A percentile compares a stretch with the other conserved stretches of the same genome.
Evolutionary conservation across 2,113 vertebrate species (phyloP).

Genomic region (Cheilinus undulatus): DNA sequence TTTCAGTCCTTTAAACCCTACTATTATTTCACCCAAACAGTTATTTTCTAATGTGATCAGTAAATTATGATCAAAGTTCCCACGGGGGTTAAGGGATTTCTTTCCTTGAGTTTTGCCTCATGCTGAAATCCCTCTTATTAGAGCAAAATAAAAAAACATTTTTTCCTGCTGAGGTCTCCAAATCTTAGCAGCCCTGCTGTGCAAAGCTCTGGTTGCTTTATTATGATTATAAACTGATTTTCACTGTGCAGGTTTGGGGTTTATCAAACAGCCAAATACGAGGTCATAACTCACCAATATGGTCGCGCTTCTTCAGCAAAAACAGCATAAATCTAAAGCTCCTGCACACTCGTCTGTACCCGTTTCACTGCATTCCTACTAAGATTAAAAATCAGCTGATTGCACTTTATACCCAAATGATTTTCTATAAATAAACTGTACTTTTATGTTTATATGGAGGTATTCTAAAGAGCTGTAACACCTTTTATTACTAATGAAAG

Average conservation of each 20-base stretch:
- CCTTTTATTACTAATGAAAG: constrained; percentile 17
- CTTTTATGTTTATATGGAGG: constrained; percentile 34
- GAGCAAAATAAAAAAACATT: too few relatives aligned
- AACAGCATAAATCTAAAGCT: neutral
- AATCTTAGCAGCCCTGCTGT: too few relatives aligned
- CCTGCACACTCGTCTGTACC: neutral
- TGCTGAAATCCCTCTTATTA: too few relatives aligned
- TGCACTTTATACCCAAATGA: constrained; percentile 66
- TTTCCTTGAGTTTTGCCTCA: too few relatives aligned
- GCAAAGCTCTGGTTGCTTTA: too few relatives aligned
- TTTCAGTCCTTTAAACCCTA: too few relatives aligned
- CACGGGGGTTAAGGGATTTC: too few relatives aligned
- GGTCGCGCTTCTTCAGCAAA: neutral
- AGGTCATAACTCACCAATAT: constrained; percentile 2
- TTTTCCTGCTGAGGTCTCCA: too few relatives aligned
- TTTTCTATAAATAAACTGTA: constrained; percentile 37
- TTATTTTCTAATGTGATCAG: too few relatives aligned
- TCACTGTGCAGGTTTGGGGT: neutral
- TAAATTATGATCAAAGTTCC: too few relatives aligned
- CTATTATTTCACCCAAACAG: too few relatives aligned
- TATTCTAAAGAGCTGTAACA: constrained; percentile 18
- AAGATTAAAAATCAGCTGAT: constrained; percentile 32
- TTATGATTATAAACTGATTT: too few relatives aligned
- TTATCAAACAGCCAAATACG: neutral
- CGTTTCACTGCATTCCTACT: constrained; percentile 6